phyloP scores from a whole-genome alignment of 2,113 vertebrate genomes.

The Eulemur macaco region DNA sequence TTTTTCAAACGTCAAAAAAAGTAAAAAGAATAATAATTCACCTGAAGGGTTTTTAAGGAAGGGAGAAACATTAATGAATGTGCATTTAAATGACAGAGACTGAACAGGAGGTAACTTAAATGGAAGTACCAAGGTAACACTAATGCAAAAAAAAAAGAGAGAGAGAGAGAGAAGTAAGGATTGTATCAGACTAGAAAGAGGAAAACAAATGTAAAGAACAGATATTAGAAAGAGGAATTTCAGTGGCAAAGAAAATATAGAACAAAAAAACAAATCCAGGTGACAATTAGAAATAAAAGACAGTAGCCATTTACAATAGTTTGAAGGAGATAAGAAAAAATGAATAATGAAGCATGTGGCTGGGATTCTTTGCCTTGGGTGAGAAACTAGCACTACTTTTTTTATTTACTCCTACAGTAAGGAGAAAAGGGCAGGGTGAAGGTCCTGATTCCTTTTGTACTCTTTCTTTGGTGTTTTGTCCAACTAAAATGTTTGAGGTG shows the following conservation, averaged over 20 bases:
- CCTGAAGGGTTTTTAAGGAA: background rate
- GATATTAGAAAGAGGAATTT: background rate
- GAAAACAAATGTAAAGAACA: background rate
- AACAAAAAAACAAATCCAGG: background rate
- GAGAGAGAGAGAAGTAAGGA: background rate
- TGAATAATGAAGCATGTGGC: background rate
- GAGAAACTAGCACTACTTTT: background rate
- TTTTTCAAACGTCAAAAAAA: background rate
- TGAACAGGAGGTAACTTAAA: background rate
- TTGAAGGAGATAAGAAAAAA: background rate
- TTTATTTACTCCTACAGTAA: background rate
- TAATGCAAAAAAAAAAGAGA: background rate
- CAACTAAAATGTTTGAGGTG: background rate
- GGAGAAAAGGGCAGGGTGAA: background rate
- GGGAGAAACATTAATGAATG: background rate
- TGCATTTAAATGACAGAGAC: background rate
- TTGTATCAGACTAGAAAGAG: background rate
- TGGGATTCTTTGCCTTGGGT: background rate
- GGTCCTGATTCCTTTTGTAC: background rate
- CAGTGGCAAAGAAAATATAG: background rate
- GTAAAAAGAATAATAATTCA: background rate
- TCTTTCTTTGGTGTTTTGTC: background rate
- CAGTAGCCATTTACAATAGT: background rate
- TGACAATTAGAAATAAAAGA: background rate
- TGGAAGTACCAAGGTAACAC: background rate